Conservation (phyloP, 1,140 invertebrate genomes). For the Drosophila nasuta region DNA sequence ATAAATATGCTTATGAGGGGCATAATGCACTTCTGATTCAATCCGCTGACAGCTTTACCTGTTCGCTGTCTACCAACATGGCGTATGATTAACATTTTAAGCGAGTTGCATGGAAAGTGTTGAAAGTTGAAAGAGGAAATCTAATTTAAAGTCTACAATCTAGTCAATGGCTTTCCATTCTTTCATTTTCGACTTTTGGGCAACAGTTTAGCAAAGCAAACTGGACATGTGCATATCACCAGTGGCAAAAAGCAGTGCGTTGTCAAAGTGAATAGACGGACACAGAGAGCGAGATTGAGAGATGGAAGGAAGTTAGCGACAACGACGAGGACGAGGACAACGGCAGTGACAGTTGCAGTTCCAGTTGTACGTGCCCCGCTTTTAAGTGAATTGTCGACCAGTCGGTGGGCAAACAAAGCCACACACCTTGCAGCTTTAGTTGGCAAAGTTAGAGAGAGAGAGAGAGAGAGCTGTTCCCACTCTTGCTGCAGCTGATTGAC, state of each 20-base stretch:
- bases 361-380: constrained; percentile 40
- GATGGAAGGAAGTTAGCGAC: not conserved
- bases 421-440: constrained; percentile 18
- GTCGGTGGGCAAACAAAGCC: constrained; percentile 59
- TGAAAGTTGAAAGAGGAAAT: no score
- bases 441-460: not conserved
- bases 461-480: not conserved
- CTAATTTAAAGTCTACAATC: no score
- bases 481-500: constrained; percentile 38
- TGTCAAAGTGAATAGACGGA: not conserved
- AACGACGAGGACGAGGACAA: no score
- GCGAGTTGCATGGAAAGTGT: constrained; percentile 46
- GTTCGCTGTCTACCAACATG: constrained; percentile 31
- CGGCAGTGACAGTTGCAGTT: constrained; percentile 5
- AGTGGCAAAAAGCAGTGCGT: constrained; percentile 32
- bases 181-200: not conserved
- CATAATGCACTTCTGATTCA: constrained; percentile 28
- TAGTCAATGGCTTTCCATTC: no score
- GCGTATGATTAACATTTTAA: constrained; percentile 80
- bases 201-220: constrained; percentile 48
- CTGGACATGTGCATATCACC: constrained; percentile 38
- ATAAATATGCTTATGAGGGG: constrained; percentile 1
- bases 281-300: not conserved
- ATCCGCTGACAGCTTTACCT: not conserved
- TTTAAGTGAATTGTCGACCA: constrained; percentile 75